These are phyloP conservation scores for Allobates femoralis DNA, from an alignment of 2,797 vertebrate genomes.

Conservation along the genomic window DNA sequence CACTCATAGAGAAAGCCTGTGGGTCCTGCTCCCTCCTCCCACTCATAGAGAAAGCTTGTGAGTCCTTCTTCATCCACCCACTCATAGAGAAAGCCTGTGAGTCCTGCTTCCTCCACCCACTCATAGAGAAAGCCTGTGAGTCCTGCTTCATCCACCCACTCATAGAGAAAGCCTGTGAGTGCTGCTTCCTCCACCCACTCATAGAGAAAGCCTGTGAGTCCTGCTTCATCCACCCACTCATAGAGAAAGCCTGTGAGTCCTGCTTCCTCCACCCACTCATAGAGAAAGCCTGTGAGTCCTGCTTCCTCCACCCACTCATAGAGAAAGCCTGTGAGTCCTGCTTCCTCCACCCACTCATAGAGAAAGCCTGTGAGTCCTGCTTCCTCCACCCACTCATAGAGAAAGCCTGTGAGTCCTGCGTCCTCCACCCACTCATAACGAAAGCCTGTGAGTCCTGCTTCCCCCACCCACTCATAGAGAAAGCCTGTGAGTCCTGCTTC, in stretches of 20 bases:
- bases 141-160: not conserved
- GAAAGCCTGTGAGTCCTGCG: not conserved
- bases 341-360: not conserved
- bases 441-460: too few species aligned
- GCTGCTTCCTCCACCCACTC: not conserved
- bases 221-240: not conserved
- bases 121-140: not conserved
- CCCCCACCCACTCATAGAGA: not conserved
- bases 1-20: slow-evolving; percentile 6
- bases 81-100: not conserved
- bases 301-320: not conserved
- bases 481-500: slow-evolving; percentile 23
- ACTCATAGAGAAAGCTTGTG: slow-evolving; percentile 2
- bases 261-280: too few species aligned
- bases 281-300: slow-evolving; percentile 7
- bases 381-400: not conserved
- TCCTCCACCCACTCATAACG: not conserved
- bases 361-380: not conserved
- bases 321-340: not conserved
- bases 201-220: not conserved
- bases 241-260: slow-evolving; percentile 14
- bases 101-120: not conserved
- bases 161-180: slow-evolving; percentile 10
- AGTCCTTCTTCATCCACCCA: not conserved
- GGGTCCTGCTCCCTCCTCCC: too few species aligned